Percentiles rank a stretch among this genome's conserved stretches.
Evolutionary conservation across 1,140 invertebrate genomes (phyloP).

Genomic region (Chlorops oryzae): DNA sequence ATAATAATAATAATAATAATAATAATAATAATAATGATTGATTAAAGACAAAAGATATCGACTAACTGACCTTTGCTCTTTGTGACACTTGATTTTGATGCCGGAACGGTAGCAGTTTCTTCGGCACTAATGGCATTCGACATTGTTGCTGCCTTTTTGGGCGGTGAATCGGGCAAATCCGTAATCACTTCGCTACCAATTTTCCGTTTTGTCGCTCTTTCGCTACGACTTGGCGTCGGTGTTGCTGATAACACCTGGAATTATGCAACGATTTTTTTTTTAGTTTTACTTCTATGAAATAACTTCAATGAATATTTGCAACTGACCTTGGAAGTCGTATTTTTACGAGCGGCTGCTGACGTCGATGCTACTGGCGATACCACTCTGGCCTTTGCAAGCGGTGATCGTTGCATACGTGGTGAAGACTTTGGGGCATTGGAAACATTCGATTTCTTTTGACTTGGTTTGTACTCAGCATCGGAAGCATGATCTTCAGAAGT

Average conservation of each 20-base stretch:
- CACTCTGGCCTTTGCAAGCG: conserved; percentile 18
- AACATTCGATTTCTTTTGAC: conserved; percentile 9
- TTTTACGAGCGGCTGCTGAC: conserved; percentile 16
- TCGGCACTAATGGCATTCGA: no score
- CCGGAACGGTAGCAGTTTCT: no score
- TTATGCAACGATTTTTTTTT: neutral
- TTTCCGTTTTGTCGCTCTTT: conserved; percentile 14
- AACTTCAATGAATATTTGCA: neutral
- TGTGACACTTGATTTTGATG: neutral
- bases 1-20: no score
- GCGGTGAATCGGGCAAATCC: no score
- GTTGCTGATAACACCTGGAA: neutral
- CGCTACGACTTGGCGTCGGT: conserved; percentile 11
- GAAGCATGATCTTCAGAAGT: conserved; percentile 13
- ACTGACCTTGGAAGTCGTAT: conserved; percentile 16
- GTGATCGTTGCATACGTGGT: conserved; percentile 17
- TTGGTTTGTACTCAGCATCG: conserved; percentile 21
- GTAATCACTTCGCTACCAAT: no score
- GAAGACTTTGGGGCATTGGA: conserved; percentile 9
- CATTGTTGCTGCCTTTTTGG: no score
- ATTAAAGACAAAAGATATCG: no score
- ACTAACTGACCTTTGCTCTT: neutral
- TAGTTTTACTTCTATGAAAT: neutral
- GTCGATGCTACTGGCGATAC: conserved; percentile 18
- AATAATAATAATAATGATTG: no score